phyloP scores from a whole-genome alignment of 2,797 vertebrate species.

The Hippoglossus hippoglossus region DNA sequence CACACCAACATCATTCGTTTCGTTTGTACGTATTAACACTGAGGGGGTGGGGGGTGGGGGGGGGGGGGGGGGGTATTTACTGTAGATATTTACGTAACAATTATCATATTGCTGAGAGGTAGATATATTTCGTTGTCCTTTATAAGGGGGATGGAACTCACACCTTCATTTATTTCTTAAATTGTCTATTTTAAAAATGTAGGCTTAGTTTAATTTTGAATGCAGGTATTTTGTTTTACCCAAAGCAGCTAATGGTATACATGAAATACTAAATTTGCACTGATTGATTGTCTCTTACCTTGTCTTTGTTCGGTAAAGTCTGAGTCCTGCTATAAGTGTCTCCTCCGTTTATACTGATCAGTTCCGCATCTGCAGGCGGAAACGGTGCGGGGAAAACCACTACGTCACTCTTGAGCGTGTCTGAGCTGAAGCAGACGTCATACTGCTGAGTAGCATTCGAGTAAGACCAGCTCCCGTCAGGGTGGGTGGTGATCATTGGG shows the following conservation, averaged over 20 bases:
- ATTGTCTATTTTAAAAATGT: neutral
- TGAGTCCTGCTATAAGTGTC: conserved; percentile 33
- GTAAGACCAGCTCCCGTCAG: conserved; percentile 70
- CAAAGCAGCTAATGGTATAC: neutral
- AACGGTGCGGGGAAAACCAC: conserved; percentile 36
- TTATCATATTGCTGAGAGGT: neutral
- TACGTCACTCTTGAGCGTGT: conserved; percentile 53
- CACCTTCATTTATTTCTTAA: no score
- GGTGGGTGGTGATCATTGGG: conserved; percentile 73
- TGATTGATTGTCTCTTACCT: conserved; percentile 55
- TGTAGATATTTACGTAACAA: neutral
- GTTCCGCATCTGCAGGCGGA: conserved; percentile 22
- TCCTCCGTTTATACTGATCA: conserved; percentile 20
- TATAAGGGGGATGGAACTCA: no score
- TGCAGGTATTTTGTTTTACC: neutral
- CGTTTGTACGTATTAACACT: neutral
- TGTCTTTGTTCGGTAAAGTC: conserved; percentile 29
- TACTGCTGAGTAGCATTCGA: conserved; percentile 71
- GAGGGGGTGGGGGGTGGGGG: no score
- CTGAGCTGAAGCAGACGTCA: conserved; percentile 66
- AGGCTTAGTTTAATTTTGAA: neutral
- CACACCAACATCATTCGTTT: no score
- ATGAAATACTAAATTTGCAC: neutral
- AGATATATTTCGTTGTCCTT: no score
- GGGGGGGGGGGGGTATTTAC: no score